Evolutionary conservation across 2,113 vertebrate species (phyloP).

Genomic region (Speoplatyrhinus poulsoni): DNA sequence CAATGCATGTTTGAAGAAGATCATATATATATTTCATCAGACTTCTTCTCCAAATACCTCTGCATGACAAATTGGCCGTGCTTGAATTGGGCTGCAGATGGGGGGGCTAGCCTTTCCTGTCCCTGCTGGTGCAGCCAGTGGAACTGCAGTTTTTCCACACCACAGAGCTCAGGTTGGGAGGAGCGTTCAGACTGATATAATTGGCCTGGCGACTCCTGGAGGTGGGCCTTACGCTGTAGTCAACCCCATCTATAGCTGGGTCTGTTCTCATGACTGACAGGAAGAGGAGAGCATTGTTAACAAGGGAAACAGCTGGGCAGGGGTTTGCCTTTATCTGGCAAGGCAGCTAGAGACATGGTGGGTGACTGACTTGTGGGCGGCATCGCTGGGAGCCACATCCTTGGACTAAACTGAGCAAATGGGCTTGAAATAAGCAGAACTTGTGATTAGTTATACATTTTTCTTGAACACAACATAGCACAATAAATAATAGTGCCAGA

Average conservation of each 20-base stretch:
- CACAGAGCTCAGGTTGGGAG: constrained; percentile 73
- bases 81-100: constrained; percentile 67
- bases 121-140: constrained; percentile 76
- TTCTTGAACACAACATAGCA: constrained; percentile 49
- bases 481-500: constrained; percentile 4
- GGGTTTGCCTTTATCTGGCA: constrained; percentile 52
- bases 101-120: constrained; percentile 64
- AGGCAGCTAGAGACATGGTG: constrained; percentile 56
- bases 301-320: constrained; percentile 41
- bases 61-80: constrained; percentile 76
- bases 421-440: constrained; percentile 62
- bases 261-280: constrained; percentile 69
- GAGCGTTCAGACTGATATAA: constrained; percentile 77
- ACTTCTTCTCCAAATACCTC: constrained; percentile 73
- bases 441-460: constrained; percentile 70
- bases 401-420: constrained; percentile 77
- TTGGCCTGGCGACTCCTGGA: constrained; percentile 77
- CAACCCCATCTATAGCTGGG: constrained; percentile 76
- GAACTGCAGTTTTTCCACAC: constrained; percentile 77
- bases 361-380: constrained; percentile 68
- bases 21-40: constrained; percentile 82
- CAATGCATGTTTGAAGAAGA: constrained; percentile 80
- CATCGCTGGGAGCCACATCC: constrained; percentile 65
- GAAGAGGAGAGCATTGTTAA: constrained; percentile 66
- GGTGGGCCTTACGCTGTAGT: constrained; percentile 72